Conservation (phyloP, 2,797 vertebrate species). For the Hozukius guyotensis region DNA sequence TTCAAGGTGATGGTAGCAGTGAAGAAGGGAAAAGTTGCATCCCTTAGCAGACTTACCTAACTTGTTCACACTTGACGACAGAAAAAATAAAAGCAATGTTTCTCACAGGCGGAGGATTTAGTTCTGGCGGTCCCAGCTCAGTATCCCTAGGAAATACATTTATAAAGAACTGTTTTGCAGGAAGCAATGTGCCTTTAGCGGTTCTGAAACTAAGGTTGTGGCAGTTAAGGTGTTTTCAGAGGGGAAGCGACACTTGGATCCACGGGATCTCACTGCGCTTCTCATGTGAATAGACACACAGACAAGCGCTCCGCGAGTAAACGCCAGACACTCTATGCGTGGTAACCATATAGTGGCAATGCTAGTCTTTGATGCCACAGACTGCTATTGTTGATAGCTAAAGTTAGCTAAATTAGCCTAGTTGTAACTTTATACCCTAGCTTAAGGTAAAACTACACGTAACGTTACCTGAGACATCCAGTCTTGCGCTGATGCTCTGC, state of each 20-base stretch:
- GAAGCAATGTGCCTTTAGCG: not conserved
- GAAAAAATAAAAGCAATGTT: not conserved
- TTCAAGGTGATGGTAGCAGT: constrained; percentile 55
- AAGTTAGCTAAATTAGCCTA: too few species aligned
- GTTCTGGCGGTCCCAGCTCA: not conserved
- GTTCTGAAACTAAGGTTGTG: not conserved
- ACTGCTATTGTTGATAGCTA: not conserved
- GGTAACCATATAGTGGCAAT: not conserved
- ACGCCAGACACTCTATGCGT: not conserved
- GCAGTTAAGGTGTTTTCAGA: not conserved
- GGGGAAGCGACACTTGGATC: not conserved
- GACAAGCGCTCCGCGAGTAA: not conserved
- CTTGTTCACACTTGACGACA: not conserved
- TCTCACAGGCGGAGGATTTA: not conserved
- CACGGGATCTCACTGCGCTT: not conserved
- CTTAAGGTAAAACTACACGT: too few species aligned
- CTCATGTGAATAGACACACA: not conserved
- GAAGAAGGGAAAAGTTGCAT: constrained; percentile 39
- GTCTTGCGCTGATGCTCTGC: too few species aligned
- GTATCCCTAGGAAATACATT: not conserved
- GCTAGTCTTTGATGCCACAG: not conserved
- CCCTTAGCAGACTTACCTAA: constrained; percentile 14
- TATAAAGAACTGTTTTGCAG: not conserved
- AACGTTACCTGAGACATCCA: too few species aligned
- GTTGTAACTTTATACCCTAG: too few species aligned